A percentile compares a stretch with the other conserved stretches of the same genome.
Evolutionary conservation across 2,888 invertebrate genomes (phyloP).

Genomic region (Trachelus iudaicus): DNA sequence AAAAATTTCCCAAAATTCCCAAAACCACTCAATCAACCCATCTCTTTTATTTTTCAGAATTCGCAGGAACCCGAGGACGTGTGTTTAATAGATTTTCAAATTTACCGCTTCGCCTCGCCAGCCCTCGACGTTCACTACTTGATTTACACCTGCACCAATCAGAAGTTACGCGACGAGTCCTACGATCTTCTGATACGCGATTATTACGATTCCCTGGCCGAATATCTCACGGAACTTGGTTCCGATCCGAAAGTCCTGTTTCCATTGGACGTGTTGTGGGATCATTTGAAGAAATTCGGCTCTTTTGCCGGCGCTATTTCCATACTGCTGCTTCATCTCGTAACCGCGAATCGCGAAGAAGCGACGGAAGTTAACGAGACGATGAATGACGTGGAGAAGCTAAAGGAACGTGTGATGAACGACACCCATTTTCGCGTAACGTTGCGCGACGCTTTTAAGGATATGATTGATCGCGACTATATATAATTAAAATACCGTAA

Average conservation of each 20-base stretch:
- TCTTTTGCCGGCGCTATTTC: slow-evolving; percentile 33
- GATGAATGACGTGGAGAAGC: slow-evolving; percentile 9
- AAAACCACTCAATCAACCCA: too few species aligned
- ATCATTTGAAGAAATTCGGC: too few species aligned
- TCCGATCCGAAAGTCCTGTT: slow-evolving; percentile 44
- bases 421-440: slow-evolving; percentile 31
- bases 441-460: slow-evolving; percentile 28
- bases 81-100: slow-evolving; percentile 38
- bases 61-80: slow-evolving; percentile 27
- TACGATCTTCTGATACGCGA: slow-evolving; percentile 46
- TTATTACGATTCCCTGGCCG: slow-evolving; percentile 50
- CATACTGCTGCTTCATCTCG: slow-evolving; percentile 38
- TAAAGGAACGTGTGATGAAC: slow-evolving; percentile 28
- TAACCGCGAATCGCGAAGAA: slow-evolving; percentile 38
- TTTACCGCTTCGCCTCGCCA: slow-evolving; percentile 38
- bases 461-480: slow-evolving; percentile 36
- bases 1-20: too few species aligned
- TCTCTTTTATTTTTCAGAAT: slow-evolving; percentile 21
- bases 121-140: slow-evolving; percentile 55
- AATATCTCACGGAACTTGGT: slow-evolving; percentile 37
- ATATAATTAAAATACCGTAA: slow-evolving; percentile 21
- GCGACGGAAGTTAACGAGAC: slow-evolving; percentile 31
- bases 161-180: slow-evolving; percentile 41
- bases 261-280: slow-evolving; percentile 35
- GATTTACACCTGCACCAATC: slow-evolving; percentile 50